These are phyloP conservation scores for Amiota communis DNA, from an alignment of 2,888 invertebrate species.

Conservation along the genomic window DNA sequence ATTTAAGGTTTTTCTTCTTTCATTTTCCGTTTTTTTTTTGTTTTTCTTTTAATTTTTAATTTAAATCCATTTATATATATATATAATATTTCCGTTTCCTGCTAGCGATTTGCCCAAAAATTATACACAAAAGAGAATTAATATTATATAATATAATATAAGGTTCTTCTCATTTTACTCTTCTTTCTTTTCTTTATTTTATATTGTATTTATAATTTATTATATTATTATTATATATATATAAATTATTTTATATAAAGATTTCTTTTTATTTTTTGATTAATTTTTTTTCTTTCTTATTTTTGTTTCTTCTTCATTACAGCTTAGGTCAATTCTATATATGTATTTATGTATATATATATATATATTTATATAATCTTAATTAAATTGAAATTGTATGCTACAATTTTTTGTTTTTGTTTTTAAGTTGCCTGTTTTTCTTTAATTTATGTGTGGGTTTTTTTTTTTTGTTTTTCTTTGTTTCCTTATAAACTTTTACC, in stretches of 20 bases:
- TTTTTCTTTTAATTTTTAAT: conserved; percentile 38
- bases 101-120: conserved; percentile 20
- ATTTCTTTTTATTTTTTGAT: conserved; percentile 5
- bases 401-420: conserved; percentile 20
- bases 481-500: background rate
- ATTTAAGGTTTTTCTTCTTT: conserved; percentile 57
- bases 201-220: too few species aligned
- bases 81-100: conserved; percentile 30
- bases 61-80: conserved; percentile 28
- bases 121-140: conserved; percentile 23
- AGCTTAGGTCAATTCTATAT: conserved; percentile 16
- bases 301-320: background rate
- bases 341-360: conserved; percentile 21
- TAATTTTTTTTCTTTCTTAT: too few species aligned
- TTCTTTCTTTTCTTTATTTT: conserved; percentile 34
- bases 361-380: conserved; percentile 16
- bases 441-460: background rate
- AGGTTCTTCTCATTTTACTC: conserved; percentile 27
- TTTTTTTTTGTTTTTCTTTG: too few species aligned
- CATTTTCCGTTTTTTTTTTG: conserved; percentile 50
- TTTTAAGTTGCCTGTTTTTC: background rate
- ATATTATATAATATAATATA: background rate
- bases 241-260: conserved; percentile 44
- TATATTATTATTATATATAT: conserved; percentile 45
- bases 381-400: conserved; percentile 23